These are phyloP conservation scores for Eira barbara DNA, from an alignment of 2,113 vertebrate genomes.

Conservation along the genomic window DNA sequence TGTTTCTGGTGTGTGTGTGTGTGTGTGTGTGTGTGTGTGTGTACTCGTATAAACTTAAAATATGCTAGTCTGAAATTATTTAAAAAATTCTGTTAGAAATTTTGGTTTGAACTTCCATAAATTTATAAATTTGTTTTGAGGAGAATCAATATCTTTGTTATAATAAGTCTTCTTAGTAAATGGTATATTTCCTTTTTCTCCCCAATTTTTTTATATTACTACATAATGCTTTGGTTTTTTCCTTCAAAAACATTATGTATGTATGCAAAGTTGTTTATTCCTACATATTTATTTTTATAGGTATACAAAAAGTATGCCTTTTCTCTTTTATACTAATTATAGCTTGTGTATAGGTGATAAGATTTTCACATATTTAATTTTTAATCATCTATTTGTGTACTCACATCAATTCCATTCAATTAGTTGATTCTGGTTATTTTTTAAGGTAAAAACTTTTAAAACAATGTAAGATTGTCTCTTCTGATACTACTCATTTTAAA, in stretches of 20 bases:
- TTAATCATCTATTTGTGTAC: background rate
- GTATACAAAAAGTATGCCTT: background rate
- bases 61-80: background rate
- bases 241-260: background rate
- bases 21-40: background rate
- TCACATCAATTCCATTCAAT: background rate
- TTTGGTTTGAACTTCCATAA: background rate
- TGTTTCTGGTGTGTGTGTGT: background rate
- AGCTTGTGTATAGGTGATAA: background rate
- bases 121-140: conserved; percentile 18
- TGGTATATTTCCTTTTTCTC: background rate
- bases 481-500: background rate
- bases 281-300: background rate
- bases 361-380: conserved; percentile 18
- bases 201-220: background rate
- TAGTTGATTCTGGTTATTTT: background rate
- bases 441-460: background rate
- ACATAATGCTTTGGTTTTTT: background rate
- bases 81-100: background rate
- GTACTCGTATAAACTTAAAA: background rate
- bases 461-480: background rate
- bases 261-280: background rate
- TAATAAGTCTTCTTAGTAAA: background rate
- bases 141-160: background rate
- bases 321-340: background rate